Percentiles rank a stretch among this genome's conserved stretches.
phyloP scores from a whole-genome alignment of 1,140 invertebrate species.

The Lordiphosa collinella region DNA sequence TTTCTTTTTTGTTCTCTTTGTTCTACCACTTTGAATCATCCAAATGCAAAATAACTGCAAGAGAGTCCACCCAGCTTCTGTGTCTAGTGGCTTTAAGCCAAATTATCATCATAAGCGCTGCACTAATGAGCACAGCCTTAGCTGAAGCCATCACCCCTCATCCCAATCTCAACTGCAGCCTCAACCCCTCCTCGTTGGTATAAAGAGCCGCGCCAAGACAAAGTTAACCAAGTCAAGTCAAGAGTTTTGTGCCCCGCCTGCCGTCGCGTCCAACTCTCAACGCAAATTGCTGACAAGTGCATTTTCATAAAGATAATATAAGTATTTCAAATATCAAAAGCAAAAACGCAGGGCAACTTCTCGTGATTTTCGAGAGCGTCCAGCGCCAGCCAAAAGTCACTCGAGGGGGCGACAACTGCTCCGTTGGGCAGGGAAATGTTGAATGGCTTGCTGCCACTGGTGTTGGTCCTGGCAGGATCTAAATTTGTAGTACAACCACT shows the following conservation, averaged over 20 bases:
- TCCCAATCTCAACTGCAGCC: not conserved
- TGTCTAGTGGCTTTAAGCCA: constrained; percentile 26
- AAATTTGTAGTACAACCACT: not conserved
- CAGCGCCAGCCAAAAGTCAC: too few species aligned
- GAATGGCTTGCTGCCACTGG: too few species aligned
- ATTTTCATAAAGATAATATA: constrained; percentile 49
- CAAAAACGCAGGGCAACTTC: not conserved
- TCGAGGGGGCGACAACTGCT: too few species aligned
- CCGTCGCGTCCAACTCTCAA: not conserved
- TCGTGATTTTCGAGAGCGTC: too few species aligned
- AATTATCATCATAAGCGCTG: constrained; percentile 66
- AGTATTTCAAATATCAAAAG: constrained; percentile 16
- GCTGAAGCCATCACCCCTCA: constrained; percentile 12
- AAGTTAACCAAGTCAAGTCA: constrained; percentile 13
- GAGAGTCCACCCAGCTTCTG: constrained; percentile 9
- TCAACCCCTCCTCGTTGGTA: constrained; percentile 2
- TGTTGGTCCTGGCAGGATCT: too few species aligned
- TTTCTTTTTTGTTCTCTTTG: too few species aligned
- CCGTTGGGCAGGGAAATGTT: too few species aligned
- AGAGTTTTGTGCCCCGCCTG: not conserved
- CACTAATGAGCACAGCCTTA: constrained; percentile 54
- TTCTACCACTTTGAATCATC: too few species aligned
- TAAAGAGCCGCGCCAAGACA: constrained; percentile 11
- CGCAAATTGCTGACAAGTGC: constrained; percentile 60
- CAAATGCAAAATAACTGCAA: not conserved